Percentiles rank a stretch among this genome's conserved stretches.
Evolutionary conservation across 2,797 vertebrate genomes (phyloP).

Genomic region (Myotis myotis): DNA sequence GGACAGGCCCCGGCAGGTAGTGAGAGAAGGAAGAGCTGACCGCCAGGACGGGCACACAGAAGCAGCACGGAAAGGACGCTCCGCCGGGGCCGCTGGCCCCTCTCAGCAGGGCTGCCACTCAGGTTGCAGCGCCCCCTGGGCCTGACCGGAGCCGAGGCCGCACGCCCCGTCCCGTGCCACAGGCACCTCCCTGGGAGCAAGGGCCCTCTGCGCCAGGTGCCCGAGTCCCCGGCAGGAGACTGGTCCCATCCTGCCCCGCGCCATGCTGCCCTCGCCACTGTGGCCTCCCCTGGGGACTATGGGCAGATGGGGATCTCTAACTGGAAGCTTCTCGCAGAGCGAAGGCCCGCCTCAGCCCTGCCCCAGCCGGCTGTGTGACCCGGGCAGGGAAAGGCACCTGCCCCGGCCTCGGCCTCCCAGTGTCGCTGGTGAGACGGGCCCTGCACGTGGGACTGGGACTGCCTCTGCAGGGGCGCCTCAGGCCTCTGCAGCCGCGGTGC

Average conservation of each 20-base stretch:
- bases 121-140: too few species aligned
- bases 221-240: fast-evolving
- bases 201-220: background rate
- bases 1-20: background rate
- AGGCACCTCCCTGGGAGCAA: background rate
- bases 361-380: background rate
- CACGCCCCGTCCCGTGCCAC: fast-evolving
- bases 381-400: background rate
- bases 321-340: background rate
- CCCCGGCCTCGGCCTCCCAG: background rate
- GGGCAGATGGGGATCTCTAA: background rate
- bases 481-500: background rate
- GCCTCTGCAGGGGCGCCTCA: background rate
- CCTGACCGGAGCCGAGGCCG: background rate
- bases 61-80: background rate
- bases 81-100: fast-evolving
- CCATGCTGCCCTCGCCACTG: fast-evolving
- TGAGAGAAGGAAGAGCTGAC: background rate
- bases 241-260: background rate
- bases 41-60: background rate
- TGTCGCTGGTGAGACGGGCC: background rate
- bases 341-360: background rate
- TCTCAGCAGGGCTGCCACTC: background rate
- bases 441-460: background rate
- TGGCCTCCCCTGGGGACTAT: background rate